A percentile compares a stretch with the other conserved stretches of the same genome.
Conservation (phyloP, 2,797 vertebrate genomes). For the Neomorphus geoffroyi region DNA sequence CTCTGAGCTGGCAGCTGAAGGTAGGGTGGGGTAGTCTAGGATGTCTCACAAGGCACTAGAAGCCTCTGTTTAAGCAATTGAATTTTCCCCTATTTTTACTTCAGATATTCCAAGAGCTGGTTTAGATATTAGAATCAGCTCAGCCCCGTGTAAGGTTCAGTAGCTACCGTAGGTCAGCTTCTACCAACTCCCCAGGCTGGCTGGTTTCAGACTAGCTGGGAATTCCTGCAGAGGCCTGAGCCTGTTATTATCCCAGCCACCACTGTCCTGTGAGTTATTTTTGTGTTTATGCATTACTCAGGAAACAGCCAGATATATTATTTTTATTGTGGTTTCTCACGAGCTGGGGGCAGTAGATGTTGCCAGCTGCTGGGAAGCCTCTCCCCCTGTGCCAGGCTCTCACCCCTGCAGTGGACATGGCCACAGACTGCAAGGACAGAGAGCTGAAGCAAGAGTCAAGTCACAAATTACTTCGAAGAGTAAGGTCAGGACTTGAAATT, state of each 20-base stretch:
- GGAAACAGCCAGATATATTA: not conserved
- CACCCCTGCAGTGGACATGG: rapidly evolving
- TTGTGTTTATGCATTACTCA: not conserved
- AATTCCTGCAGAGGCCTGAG: not conserved
- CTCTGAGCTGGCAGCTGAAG: not conserved
- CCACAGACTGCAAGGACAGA: not conserved
- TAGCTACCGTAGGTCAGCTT: not conserved
- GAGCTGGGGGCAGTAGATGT: not conserved
- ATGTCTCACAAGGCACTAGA: not conserved
- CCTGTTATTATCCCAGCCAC: not conserved
- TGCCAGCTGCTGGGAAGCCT: not conserved
- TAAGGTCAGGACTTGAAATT: not conserved
- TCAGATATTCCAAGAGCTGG: not conserved
- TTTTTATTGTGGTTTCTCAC: not conserved
- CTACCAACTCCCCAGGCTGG: not conserved
- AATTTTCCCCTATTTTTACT: not conserved
- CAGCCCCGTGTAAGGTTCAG: not conserved
- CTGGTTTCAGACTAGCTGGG: not conserved
- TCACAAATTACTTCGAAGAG: not conserved
- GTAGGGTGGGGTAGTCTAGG: not conserved
- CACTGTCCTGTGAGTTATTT: not conserved
- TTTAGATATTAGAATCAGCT: not conserved
- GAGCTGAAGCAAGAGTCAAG: not conserved
- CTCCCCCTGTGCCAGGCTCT: not conserved
- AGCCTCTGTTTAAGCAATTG: not conserved